Evolutionary conservation across 2,797 vertebrate species (phyloP), one percentile per base, ranked within the genome.

Genomic region (Spatula versicolor): DNA sequence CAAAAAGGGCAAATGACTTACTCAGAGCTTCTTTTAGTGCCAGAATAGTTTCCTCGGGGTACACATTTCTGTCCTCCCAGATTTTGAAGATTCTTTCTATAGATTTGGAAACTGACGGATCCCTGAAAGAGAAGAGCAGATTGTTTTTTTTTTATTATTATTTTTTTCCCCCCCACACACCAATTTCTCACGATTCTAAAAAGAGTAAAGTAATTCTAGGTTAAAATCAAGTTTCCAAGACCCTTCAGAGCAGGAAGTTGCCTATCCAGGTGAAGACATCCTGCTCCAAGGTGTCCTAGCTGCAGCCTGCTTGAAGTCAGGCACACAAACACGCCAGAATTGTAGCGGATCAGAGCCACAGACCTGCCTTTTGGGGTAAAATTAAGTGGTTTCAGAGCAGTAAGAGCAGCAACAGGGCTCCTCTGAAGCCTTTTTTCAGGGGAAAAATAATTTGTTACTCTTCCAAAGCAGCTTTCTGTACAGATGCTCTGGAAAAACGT

Each of bases 51-150:
- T 99, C 99, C 95, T 99, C 99, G 0, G 99, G 98, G 94, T 99
- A 99, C 71, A 99, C 99, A 2, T 98, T 99, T 84, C 99, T 98
- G 95, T 99, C 99, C 97, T 99, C 99, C 99, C 99, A 99, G 92
- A 99, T 99, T 69, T 98, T 98, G 96, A 99, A 99, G 96, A 99
- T 99, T 89, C 99, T 98, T 72, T 99, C 99, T 52, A 99, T 97
- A 25, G 99, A 99, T 94, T 98, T 99, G 41, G 98, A 98, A 39
- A 99, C 99, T 2, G 99, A 99, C 5, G 97, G 98, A 92, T 99
- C 99, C 97, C 99, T 99, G 93, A 2, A 81, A 87, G 22, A 62
- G 21, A 83, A 74, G 45, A 83, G 50, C 14, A 18, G 3, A 7
- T 4, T 16, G 77, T 15, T 26, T 20, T 52, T 13, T 39, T 19